Evolutionary conservation across 2,797 vertebrate genomes (phyloP).

Genomic region (Heteromormyrus szaboi): DNA sequence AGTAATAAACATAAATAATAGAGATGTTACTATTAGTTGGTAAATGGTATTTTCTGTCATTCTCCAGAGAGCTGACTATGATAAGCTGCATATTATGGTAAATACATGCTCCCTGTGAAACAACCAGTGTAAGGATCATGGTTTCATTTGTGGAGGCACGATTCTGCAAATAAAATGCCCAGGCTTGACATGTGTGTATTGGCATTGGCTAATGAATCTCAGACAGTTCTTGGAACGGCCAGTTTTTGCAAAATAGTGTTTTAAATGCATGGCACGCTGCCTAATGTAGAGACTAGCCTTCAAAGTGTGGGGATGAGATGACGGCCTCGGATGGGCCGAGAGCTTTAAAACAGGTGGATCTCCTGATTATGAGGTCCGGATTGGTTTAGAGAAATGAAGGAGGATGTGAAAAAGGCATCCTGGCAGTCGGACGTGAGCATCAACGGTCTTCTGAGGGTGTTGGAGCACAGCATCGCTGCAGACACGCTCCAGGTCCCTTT

Average conservation of each 20-base stretch:
- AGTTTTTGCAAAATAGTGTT: neutral
- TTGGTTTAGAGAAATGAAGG: neutral
- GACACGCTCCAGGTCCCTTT: neutral
- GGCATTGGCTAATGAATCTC: neutral
- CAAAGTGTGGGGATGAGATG: neutral
- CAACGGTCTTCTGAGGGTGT: neutral
- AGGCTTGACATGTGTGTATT: neutral
- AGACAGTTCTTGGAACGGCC: neutral
- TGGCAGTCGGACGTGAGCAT: neutral
- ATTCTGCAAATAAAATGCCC: neutral
- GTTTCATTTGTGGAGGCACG: neutral
- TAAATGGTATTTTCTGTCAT: neutral
- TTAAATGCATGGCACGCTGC: neutral
- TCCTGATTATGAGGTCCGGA: neutral
- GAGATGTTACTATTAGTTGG: neutral
- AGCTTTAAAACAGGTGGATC: neutral
- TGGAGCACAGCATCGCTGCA: neutral
- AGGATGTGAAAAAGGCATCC: neutral
- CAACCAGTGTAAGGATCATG: neutral
- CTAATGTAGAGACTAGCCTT: neutral
- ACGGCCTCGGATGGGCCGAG: neutral
- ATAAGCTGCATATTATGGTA: neutral
- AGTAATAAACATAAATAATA: neutral
- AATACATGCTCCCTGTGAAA: neutral
- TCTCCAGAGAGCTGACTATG: neutral